A percentile compares a stretch with the other conserved stretches of the same genome.
Evolutionary conservation across 2,797 vertebrate genomes (phyloP).

Genomic region (Momotus momota): DNA sequence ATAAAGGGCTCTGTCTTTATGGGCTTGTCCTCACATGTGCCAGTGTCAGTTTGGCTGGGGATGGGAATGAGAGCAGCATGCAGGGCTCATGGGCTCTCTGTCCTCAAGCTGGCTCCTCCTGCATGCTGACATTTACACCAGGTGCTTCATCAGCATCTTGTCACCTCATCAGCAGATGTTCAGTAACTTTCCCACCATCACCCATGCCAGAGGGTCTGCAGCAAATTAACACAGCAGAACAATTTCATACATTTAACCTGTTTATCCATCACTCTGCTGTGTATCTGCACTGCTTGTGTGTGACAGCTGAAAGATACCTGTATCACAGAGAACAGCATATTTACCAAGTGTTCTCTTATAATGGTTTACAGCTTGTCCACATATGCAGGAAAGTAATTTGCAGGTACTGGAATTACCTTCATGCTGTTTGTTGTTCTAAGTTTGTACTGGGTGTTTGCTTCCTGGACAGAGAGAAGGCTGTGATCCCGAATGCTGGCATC

Average conservation of each 20-base stretch:
- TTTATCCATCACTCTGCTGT: not conserved
- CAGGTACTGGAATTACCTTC: not conserved
- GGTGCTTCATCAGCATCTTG: not conserved
- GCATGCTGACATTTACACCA: not conserved
- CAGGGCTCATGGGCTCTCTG: rapidly evolving
- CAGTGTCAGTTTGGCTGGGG: not conserved
- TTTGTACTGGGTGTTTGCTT: not conserved
- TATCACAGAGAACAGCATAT: not conserved
- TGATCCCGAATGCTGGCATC: not conserved
- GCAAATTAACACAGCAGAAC: not conserved
- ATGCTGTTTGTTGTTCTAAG: not conserved
- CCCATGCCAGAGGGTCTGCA: not conserved
- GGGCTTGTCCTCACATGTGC: not conserved
- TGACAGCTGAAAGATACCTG: not conserved
- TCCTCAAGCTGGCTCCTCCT: not conserved
- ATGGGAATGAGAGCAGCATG: not conserved
- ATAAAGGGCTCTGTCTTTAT: not conserved
- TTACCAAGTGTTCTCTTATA: not conserved
- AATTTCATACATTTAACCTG: not conserved
- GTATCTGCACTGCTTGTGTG: not conserved
- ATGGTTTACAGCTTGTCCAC: not conserved
- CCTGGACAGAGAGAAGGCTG: not conserved
- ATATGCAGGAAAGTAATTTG: not conserved
- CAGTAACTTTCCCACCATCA: not conserved
- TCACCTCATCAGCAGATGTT: not conserved